phyloP scores from a whole-genome alignment of 2,113 vertebrate species.

The Clarias batrachus region DNA sequence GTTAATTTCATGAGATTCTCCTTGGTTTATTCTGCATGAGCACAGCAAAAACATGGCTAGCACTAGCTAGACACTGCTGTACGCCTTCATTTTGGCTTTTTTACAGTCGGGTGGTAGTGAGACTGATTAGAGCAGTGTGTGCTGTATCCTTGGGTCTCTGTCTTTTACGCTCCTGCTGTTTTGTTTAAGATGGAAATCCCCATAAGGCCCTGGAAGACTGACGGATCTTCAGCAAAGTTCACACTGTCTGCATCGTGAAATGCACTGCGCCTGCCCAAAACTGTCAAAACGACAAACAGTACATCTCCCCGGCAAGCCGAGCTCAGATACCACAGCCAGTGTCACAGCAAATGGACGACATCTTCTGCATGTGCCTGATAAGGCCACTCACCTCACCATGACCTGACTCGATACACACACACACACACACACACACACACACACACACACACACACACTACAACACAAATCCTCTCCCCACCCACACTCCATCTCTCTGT shows the following conservation, averaged over 20 bases:
- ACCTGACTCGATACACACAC: constrained; percentile 57
- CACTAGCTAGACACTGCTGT: background rate
- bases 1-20: constrained; percentile 36
- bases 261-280: constrained; percentile 66
- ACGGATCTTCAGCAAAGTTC: constrained; percentile 68
- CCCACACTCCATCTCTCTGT: constrained; percentile 24
- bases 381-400: constrained; percentile 68
- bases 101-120: constrained; percentile 30
- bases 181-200: constrained; percentile 64
- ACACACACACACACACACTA: constrained; percentile 1
- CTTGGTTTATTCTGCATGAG: constrained; percentile 29
- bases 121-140: constrained; percentile 47
- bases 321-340: constrained; percentile 62
- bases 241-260: constrained; percentile 62
- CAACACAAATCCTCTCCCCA: constrained; percentile 21
- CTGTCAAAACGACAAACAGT: constrained; percentile 70
- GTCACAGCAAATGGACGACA: constrained; percentile 68
- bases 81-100: constrained; percentile 5
- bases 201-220: constrained; percentile 62
- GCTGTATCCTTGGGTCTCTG: constrained; percentile 31
- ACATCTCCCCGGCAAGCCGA: constrained; percentile 59
- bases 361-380: constrained; percentile 66
- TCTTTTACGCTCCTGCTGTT: constrained; percentile 51
- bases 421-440: constrained; percentile 23
- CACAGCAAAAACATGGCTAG: constrained; percentile 18